Evolutionary conservation across 2,888 invertebrate species (phyloP).

Genomic region (Alcis repandata): DNA sequence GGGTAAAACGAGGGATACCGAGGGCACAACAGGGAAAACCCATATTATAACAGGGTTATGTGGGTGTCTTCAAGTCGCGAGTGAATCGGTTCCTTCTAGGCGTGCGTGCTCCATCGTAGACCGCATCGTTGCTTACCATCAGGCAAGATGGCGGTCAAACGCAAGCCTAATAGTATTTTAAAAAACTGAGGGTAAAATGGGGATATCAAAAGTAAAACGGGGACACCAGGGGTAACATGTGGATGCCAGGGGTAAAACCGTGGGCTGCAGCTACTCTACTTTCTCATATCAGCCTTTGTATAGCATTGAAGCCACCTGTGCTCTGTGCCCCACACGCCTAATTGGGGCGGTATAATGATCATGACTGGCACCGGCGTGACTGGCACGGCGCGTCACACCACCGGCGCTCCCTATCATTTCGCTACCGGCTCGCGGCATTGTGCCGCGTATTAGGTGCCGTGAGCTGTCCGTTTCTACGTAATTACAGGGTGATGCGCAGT

Average conservation of each 20-base stretch:
- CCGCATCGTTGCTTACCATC: too few relatives aligned
- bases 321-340: slow-evolving; percentile 18
- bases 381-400: slow-evolving; percentile 11
- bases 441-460: slow-evolving; percentile 32
- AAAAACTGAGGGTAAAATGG: not conserved
- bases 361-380: slow-evolving; percentile 54
- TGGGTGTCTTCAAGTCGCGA: too few relatives aligned
- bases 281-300: slow-evolving; percentile 6
- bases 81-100: too few relatives aligned
- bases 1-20: not conserved
- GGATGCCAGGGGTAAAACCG: not conserved
- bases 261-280: not conserved
- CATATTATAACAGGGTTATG: not conserved
- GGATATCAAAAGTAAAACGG: not conserved
- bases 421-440: slow-evolving; percentile 36
- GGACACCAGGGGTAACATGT: not conserved
- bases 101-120: too few relatives aligned
- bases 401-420: slow-evolving; percentile 55
- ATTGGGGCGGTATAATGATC: slow-evolving; percentile 54
- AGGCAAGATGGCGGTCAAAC: too few relatives aligned
- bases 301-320: slow-evolving; percentile 29
- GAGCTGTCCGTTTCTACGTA: slow-evolving; percentile 37
- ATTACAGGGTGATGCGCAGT: slow-evolving; percentile 27
- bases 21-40: not conserved
- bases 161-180: too few relatives aligned